Conservation (phyloP, 2,888 invertebrate genomes). For the Rotaria macrura region DNA sequence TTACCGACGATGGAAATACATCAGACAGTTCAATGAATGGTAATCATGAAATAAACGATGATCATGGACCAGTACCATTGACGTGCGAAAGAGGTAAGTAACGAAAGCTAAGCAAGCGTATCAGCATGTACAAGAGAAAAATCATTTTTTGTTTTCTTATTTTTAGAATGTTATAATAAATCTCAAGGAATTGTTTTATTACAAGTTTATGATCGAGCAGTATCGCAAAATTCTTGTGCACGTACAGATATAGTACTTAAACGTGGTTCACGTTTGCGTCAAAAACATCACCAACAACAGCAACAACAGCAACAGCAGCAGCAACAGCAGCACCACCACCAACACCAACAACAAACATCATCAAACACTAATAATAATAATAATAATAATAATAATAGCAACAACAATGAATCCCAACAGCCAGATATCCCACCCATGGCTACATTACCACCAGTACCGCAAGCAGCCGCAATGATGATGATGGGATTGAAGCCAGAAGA, state of each 20-base stretch:
- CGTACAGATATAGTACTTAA: slow-evolving; percentile 24
- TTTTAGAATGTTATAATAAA: neutral
- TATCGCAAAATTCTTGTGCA: slow-evolving; percentile 19
- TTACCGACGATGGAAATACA: neutral
- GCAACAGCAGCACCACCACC: too few relatives aligned
- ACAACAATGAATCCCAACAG: neutral
- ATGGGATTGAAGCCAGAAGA: neutral
- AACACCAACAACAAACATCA: too few relatives aligned
- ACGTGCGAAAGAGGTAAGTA: neutral
- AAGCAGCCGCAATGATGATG: neutral
- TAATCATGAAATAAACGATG: neutral
- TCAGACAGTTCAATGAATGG: neutral
- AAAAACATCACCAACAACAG: neutral
- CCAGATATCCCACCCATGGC: neutral
- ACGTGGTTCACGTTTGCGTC: neutral
- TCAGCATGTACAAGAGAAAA: too few relatives aligned
- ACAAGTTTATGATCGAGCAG: neutral
- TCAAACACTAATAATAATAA: neutral
- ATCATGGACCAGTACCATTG: neutral
- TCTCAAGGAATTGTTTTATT: neutral
- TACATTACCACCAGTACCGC: neutral
- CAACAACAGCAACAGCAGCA: too few relatives aligned
- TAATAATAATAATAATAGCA: neutral
- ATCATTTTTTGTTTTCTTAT: neutral
- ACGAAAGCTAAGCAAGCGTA: neutral